These are phyloP conservation scores for Cololabis saira DNA, from an alignment of 2,113 vertebrate genomes.

Conservation along the genomic window DNA sequence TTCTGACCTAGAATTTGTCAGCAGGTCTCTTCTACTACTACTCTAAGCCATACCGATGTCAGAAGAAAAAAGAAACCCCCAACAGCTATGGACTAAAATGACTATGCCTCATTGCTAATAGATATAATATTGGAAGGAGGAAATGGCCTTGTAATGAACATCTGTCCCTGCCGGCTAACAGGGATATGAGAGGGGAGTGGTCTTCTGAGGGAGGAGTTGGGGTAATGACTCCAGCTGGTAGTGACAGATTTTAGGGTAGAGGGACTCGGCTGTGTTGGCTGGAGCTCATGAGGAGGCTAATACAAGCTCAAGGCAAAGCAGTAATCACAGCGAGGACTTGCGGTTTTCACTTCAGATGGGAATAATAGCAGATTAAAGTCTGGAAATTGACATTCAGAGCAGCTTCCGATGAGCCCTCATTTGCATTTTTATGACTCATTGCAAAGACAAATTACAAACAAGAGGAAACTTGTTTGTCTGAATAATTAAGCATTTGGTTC, in stretches of 20 bases:
- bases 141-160: constrained; percentile 74
- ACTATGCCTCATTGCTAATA: constrained; percentile 44
- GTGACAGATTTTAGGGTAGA: constrained; percentile 67
- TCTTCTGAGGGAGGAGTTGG: constrained; percentile 53
- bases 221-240: constrained; percentile 74
- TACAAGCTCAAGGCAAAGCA: constrained; percentile 47
- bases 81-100: constrained; percentile 34
- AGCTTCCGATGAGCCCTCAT: constrained; percentile 6
- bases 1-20: constrained; percentile 36
- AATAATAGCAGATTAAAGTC: constrained; percentile 24
- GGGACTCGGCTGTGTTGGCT: constrained; percentile 43
- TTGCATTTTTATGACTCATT: constrained; percentile 10
- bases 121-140: constrained; percentile 62
- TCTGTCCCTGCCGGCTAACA: constrained; percentile 67
- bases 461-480: constrained; percentile 5
- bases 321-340: constrained; percentile 45
- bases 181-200: constrained; percentile 53
- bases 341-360: constrained; percentile 26
- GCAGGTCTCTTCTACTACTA: constrained; percentile 39
- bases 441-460: constrained; percentile 10
- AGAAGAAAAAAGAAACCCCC: constrained; percentile 30
- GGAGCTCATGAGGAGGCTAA: constrained; percentile 22
- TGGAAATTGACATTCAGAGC: constrained; percentile 6
- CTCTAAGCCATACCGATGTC: constrained; percentile 39
- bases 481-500: neutral